A percentile compares a stretch with the other conserved stretches of the same genome.
Evolutionary conservation across 2,888 invertebrate genomes (phyloP).

Genomic region (Coenonympha glycerion): DNA sequence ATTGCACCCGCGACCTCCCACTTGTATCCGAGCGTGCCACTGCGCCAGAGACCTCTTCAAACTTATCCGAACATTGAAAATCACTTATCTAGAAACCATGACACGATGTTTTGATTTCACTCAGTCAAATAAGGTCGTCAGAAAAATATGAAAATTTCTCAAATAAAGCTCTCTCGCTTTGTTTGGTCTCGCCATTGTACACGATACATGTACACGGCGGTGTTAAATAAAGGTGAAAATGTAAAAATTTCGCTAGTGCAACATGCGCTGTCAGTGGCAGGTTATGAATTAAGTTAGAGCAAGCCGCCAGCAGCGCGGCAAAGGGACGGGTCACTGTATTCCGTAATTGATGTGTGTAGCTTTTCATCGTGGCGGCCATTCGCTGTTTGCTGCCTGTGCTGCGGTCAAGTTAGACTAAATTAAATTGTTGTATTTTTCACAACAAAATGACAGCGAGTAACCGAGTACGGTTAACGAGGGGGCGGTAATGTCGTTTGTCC

Average conservation of each 20-base stretch:
- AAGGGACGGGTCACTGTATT: slow-evolving; percentile 46
- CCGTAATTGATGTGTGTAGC: slow-evolving; percentile 70
- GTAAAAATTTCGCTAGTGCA: slow-evolving; percentile 49
- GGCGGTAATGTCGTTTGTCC: slow-evolving; percentile 53
- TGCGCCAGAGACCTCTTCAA: too few relatives aligned
- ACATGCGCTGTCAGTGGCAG: slow-evolving; percentile 33
- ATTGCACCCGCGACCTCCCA: too few relatives aligned
- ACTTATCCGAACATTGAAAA: too few relatives aligned
- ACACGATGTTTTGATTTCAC: too few relatives aligned
- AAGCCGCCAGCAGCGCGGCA: slow-evolving; percentile 48
- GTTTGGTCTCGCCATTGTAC: slow-evolving; percentile 3
- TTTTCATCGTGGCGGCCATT: slow-evolving; percentile 57
- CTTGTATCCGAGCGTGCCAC: too few relatives aligned
- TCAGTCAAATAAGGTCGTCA: too few relatives aligned
- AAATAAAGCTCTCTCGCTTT: neutral
- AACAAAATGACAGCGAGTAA: slow-evolving; percentile 57
- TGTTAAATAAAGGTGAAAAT: slow-evolving; percentile 33
- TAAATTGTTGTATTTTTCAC: slow-evolving; percentile 72
- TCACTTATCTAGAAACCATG: too few relatives aligned
- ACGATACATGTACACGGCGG: slow-evolving; percentile 31
- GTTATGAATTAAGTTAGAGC: slow-evolving; percentile 67
- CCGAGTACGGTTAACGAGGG: slow-evolving; percentile 52
- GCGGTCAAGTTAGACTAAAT: slow-evolving; percentile 69
- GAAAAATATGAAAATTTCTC: too few relatives aligned
- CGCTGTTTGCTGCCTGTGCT: slow-evolving; percentile 52